These are phyloP conservation scores for Xiphophorus maculatus DNA, from an alignment of 2,113 vertebrate genomes.

Conservation along the genomic window DNA sequence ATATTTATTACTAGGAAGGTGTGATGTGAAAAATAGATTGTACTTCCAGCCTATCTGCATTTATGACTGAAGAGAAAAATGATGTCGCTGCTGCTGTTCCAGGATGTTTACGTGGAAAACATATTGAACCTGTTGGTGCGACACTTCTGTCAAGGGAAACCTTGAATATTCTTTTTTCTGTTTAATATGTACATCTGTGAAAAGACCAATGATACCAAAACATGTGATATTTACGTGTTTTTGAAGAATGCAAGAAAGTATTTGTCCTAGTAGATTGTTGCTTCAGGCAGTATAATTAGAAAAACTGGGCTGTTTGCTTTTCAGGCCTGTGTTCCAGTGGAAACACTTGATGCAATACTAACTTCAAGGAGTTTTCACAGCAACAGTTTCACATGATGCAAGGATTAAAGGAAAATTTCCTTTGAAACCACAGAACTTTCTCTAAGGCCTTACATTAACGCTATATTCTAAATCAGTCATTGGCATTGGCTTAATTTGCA, in stretches of 20 bases:
- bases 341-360: not conserved
- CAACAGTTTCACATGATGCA: not conserved
- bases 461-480: not conserved
- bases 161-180: too few relatives aligned
- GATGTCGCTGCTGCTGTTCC: not conserved
- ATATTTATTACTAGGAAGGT: constrained; percentile 48
- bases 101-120: not conserved
- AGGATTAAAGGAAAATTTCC: not conserved
- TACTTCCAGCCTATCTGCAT: not conserved
- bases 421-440: not conserved
- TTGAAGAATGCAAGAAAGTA: not conserved
- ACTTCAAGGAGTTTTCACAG: not conserved
- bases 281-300: too few relatives aligned
- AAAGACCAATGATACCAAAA: not conserved
- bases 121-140: too few relatives aligned
- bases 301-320: too few relatives aligned
- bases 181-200: too few relatives aligned
- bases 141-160: too few relatives aligned
- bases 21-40: not conserved
- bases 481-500: too few relatives aligned
- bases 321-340: too few relatives aligned
- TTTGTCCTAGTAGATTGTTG: not conserved
- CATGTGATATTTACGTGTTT: not conserved
- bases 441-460: not conserved
- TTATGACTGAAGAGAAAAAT: not conserved